Evolutionary conservation across 2,888 invertebrate genomes (phyloP).

Genomic region (Cerceris rybyensis): DNA sequence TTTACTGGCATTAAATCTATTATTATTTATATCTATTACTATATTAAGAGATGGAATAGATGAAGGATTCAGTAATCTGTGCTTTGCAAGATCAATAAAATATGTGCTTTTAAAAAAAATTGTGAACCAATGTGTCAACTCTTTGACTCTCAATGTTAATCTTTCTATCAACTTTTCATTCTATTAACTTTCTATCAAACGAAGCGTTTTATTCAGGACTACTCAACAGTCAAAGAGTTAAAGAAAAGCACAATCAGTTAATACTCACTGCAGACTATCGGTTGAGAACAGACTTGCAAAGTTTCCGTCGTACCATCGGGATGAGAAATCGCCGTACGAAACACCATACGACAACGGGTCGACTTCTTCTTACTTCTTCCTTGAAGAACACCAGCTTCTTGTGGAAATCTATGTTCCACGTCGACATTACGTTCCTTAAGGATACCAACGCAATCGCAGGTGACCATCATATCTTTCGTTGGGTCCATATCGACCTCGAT

Average conservation of each 20-base stretch:
- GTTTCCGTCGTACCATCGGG: conserved; percentile 91
- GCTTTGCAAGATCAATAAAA: too few relatives aligned
- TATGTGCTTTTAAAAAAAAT: too few relatives aligned
- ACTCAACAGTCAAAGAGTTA: not conserved
- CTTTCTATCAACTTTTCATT: not conserved
- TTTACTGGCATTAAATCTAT: too few relatives aligned
- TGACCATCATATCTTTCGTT: conserved; percentile 94
- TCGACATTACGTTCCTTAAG: conserved; percentile 98
- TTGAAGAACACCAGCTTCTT: conserved; percentile 85
- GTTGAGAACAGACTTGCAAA: conserved; percentile 93
- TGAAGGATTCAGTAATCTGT: too few relatives aligned
- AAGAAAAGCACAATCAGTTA: not conserved
- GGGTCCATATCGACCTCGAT: conserved; percentile 96
- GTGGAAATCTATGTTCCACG: conserved; percentile 95
- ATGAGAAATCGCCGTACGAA: conserved; percentile 91
- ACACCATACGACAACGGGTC: conserved; percentile 96
- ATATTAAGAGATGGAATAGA: too few relatives aligned
- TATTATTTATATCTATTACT: too few relatives aligned
- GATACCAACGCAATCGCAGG: conserved; percentile 98
- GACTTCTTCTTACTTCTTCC: conserved; percentile 95
- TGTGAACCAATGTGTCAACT: too few relatives aligned
- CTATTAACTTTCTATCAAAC: too few relatives aligned
- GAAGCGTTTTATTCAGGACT: too few relatives aligned
- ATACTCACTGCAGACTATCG: conserved; percentile 95
- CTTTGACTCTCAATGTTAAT: not conserved